Evolutionary conservation across 1,140 invertebrate species (phyloP), one percentile per base, ranked within the genome.

Genomic region (Psilanteris sp.): DNA sequence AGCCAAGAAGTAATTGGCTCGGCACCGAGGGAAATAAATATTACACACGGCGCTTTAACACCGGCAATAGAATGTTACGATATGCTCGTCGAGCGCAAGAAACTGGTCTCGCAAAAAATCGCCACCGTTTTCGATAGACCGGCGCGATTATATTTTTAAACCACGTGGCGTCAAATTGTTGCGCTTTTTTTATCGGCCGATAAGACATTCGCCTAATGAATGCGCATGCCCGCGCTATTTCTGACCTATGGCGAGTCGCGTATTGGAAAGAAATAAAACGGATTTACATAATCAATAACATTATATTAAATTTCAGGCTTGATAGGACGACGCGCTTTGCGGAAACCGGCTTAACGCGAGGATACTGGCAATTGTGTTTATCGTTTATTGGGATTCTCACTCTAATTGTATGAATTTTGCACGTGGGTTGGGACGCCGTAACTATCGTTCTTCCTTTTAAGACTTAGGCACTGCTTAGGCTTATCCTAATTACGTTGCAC

Each of bases 1-100:
- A 50, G 34, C 11, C 55, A 54, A 62, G 67, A 62, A 55, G 68
- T 48, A 72, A 72, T 48, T 59, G 44, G 46, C 66, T 14, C 18
- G 52, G 50, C 20, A 34, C 43, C 14, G 39, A 8, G 41, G 39
- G 20, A 50, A 55, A 67, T 54, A 54, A 43, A 36, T 41, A 44
- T 27, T 32, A 22, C 5, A 9, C 8, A 4, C 7, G n/a, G 36
- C 15, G 7, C 1, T 41, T 41, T 14, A 64, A 24, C 9, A 32
- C 8, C 27, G n/a, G 29, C 48, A 31, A 27, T 36, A 41, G 31
- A 67, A 67, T 43, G 27, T 44, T 54, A 66, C 22, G 20, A 39
- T 48, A 31, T 8, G 32, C 39, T 26, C 24, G 8, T 16, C 24
- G 6, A 18, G 16, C 13, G 14, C 36, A n/a, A 41, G 7, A 8